Base-by-base conservation (phyloP, 2,888 invertebrate species). In the Pollenia griseotomentosa region DNA sequence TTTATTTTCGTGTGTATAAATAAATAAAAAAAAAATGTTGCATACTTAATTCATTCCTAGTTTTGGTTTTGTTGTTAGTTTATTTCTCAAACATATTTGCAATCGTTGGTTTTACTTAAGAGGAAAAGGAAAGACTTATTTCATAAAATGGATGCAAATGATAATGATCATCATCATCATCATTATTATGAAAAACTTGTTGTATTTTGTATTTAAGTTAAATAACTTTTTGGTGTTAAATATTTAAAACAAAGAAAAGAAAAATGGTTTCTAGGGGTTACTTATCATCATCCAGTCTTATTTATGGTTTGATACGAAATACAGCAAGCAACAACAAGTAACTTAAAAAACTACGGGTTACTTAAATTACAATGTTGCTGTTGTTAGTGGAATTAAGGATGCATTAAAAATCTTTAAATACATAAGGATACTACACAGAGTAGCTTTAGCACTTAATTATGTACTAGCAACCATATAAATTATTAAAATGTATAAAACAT, bases 111-210 rank as follows among this genome's bases (percentile, higher is more conserved):
- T 68, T 51, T 42, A 40, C 23, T 12, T 19, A n/a, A 57, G 9
- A 14, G 33, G 10, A 75, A 14, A 81, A 73, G 19, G 44, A 59
- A 57, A 61, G 79, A 78, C 66, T 83, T 83, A 51, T 79, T 71
- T 83, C 77, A 78, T 83, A 57, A 83, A 78, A 78, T 71, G 57
- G 7, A 78, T 83, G 44, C 46, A 23, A 59, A 44, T 19, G 33
- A 51, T 75, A 19, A 44, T 2, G 14, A 46, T 61, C 59, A 59
- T 59, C 33, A 44, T 59, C 33, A 44, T 59, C 23, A 42, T 59
- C 23, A 57, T 16, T 14, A 19, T 71, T 10, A 12, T 12, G 14
- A 46, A 55, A 19, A 65, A 68, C 66, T 82, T 51, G 66, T 44
- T 66, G 65, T 51, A 59, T 59, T 46, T 42, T 65, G n/a, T 44